Conservation (phyloP, 1,140 invertebrate species). For the Helicorthomorpha holstii region DNA sequence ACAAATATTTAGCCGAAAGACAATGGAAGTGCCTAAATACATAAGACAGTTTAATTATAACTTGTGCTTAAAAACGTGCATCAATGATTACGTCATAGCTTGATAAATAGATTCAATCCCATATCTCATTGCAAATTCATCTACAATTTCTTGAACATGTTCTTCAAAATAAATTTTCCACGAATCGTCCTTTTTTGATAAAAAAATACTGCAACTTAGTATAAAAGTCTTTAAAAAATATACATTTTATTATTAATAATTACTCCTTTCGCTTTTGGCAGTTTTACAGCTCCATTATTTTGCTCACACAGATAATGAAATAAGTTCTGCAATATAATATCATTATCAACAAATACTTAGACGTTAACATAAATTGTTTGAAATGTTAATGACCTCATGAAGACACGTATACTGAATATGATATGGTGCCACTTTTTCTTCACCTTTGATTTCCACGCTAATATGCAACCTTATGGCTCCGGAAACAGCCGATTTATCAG, state of each 20-base stretch:
- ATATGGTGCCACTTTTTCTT: constrained; percentile 98
- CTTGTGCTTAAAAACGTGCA: background rate
- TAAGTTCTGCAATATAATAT: constrained; percentile 43
- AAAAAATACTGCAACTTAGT: too few relatives aligned
- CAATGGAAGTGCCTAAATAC: constrained; percentile 96
- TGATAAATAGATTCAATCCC: constrained; percentile 99
- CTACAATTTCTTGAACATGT: constrained; percentile 91
- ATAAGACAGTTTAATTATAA: constrained; percentile 10
- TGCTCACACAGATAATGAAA: constrained; percentile 95
- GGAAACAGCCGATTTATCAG: constrained; percentile 97
- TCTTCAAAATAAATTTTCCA: constrained; percentile 99
- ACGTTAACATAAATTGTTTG: background rate
- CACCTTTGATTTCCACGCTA: constrained; percentile 98
- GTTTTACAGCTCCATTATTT: constrained; percentile 70
- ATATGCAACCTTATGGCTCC: constrained; percentile 97
- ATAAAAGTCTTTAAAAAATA: too few relatives aligned
- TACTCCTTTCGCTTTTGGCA: constrained; percentile 65
- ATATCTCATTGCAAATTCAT: constrained; percentile 99
- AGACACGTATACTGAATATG: constrained; percentile 99
- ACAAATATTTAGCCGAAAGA: constrained; percentile 96
- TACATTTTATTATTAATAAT: too few relatives aligned
- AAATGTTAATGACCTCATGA: constrained; percentile 54
- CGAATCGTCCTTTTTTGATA: constrained; percentile 71
- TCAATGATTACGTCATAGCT: constrained; percentile 73
- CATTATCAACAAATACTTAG: constrained; percentile 1